These are phyloP conservation scores for Pandemis heparana DNA, from an alignment of 2,888 invertebrate species.

Conservation along the genomic window DNA sequence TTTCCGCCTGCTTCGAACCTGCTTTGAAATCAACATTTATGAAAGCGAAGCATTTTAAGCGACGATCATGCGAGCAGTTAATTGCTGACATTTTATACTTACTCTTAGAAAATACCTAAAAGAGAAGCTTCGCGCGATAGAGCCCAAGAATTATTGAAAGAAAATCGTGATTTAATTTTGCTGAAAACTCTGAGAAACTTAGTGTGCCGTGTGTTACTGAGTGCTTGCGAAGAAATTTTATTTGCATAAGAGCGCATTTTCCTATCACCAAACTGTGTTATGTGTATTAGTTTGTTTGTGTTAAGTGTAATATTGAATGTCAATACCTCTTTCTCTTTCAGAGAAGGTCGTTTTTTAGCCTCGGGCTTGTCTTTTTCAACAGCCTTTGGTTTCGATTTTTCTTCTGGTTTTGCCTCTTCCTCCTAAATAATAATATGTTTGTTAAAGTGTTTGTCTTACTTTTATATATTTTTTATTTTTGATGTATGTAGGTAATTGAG, in stretches of 20 bases:
- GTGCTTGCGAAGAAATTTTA: slow-evolving; percentile 27
- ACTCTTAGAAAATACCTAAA: slow-evolving; percentile 42
- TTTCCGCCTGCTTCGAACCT: slow-evolving; percentile 43
- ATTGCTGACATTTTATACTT: slow-evolving; percentile 49
- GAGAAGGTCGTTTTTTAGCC: slow-evolving; percentile 76
- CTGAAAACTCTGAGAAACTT: slow-evolving; percentile 40
- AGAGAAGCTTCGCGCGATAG: slow-evolving; percentile 50
- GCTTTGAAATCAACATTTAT: slow-evolving; percentile 48
- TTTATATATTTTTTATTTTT: slow-evolving; percentile 19
- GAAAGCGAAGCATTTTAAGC: slow-evolving; percentile 62
- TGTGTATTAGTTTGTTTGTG: slow-evolving; percentile 32
- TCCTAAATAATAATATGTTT: slow-evolving; percentile 62
- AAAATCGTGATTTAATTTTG: slow-evolving; percentile 24
- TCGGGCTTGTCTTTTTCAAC: slow-evolving; percentile 72
- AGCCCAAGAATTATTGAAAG: slow-evolving; percentile 40
- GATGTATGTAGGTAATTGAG: slow-evolving; percentile 3
- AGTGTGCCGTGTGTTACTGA: slow-evolving; percentile 40
- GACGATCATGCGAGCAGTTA: slow-evolving; percentile 58
- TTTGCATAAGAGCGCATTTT: slow-evolving; percentile 21
- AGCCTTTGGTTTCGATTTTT: slow-evolving; percentile 76
- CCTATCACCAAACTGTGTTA: slow-evolving; percentile 22
- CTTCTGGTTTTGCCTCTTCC: slow-evolving; percentile 78
- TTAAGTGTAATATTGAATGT: slow-evolving; percentile 19
- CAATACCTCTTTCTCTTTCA: slow-evolving; percentile 79
- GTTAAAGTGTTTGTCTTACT: slow-evolving; percentile 26